Base-by-base conservation (phyloP, 2,888 invertebrate species). In the Chironomus tentans region DNA sequence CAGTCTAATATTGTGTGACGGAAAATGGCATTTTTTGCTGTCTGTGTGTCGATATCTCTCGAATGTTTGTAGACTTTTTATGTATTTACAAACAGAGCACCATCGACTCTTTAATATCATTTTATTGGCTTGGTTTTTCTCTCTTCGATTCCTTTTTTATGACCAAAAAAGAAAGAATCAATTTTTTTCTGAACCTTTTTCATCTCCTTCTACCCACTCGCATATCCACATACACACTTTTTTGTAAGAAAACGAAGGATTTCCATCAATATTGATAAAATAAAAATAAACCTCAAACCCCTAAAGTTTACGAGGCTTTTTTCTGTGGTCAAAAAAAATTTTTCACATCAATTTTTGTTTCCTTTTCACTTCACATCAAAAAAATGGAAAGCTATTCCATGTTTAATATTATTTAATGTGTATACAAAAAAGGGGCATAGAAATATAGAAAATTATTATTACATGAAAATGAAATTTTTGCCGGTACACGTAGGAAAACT, bases 1-100 rank as follows among this genome's bases (percentile, higher is more conserved):
- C 62, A n/a, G 74, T 74, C 74, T 74, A 68, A 74, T 74, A 46
- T 28, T 62, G 74, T 74, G 74, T 74, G 74, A 74, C 68, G 65
- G 48, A 68, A 56, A 74, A 74, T 74, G 74, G 46, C 74, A 74
- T 68, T 65, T 65, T 13, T 15, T 56, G 56, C 15, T 15, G 18
- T 15, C 56, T 56, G 7, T 56, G 1, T 38, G 56, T 56, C 56
- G 56, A 15, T 38, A 38, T 38, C 38, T 38, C 38, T 38, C 38
- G 10, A 38, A 2, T 38, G 38, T 38, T 38, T 38, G 38, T 38
- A 38, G 38, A 38, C 38, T 38, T 38, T 38, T 38, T 38, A 38
- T 38, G 38, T 38, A 38, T 38, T 38, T 38, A 38, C 38, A 18
- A 56, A 56, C 56, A 18, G 18, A 18, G 56, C 15, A 18, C 56